Conservation (phyloP, 1,140 invertebrate genomes). For the Drosophila leontia region DNA sequence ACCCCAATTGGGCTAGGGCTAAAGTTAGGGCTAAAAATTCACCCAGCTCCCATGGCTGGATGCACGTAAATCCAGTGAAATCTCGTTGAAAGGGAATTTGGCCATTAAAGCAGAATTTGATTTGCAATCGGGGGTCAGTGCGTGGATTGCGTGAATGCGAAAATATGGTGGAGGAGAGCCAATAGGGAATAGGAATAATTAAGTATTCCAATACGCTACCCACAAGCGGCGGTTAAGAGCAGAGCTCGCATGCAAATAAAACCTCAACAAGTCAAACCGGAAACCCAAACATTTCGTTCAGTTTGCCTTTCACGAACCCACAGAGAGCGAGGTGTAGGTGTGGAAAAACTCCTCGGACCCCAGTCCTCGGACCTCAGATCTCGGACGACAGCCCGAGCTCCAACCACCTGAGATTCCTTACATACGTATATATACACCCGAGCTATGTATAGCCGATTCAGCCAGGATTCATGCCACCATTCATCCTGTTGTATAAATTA, state of each 20-base stretch:
- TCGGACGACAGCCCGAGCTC: constrained; percentile 22
- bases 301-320: constrained; percentile 42
- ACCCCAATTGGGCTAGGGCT: constrained; percentile 39
- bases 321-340: constrained; percentile 22
- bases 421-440: background rate
- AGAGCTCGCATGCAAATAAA: constrained; percentile 72
- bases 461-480: constrained; percentile 44
- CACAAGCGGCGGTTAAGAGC: constrained; percentile 27
- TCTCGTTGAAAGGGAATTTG: constrained; percentile 67
- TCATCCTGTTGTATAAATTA: constrained; percentile 67
- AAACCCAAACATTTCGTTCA: constrained; percentile 67
- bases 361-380: constrained; percentile 22
- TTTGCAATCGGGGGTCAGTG: constrained; percentile 55
- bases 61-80: constrained; percentile 62
- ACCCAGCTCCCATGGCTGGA: constrained; percentile 8
- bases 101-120: constrained; percentile 62
- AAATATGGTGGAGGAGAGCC: constrained; percentile 55
- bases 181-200: constrained; percentile 77
- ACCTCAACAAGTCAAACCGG: constrained; percentile 79
- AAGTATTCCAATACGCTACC: constrained; percentile 57
- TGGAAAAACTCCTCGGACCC: constrained; percentile 27
- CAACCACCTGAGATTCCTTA: constrained; percentile 46
- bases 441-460: constrained; percentile 15
- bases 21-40: constrained; percentile 12
- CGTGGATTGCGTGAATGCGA: constrained; percentile 61